Base-by-base conservation (phyloP, 2,888 invertebrate species). In the Dryocosmus kuriphilus region DNA sequence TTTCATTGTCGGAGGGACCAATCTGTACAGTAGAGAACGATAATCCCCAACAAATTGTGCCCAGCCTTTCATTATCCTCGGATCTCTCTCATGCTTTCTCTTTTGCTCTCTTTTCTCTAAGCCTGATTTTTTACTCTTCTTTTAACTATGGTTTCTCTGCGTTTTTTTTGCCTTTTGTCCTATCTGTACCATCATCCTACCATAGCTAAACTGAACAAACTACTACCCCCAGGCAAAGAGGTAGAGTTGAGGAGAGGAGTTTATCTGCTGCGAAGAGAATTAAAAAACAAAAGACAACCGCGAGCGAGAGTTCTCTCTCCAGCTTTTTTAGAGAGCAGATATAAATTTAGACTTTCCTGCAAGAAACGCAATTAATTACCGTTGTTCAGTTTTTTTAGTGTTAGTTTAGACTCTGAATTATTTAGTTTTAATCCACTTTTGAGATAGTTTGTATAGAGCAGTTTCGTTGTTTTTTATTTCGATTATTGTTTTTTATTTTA, bases 141-240 rank as follows among this genome's bases (percentile, higher is more conserved):
- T 41, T 16, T 16, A 41, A 5, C 41, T 16, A 41, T 41, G 41
- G 16, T 16, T 41, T 16, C 41, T 41, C 16, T 41, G 4, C 41
- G 16, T 41, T 5, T 41, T 41, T 16, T 41, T 38, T 41, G 0
- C 1, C 6, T 41, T 16, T 41, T 41, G 5, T 41, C 41, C 16
- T 16, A 41, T 41, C 41, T 41, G 16, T 1, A 41, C 16, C 6
- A 16, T 61, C 35, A 46, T 41, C 16, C 35, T 16, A 22, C 46
- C 46, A 41, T 19, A 62, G 41, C 24, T 46, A 65, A 76, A 76
- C 46, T 30, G 63, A 76, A 63, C 75, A 63, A 63, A 76, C 75
- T 76, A 30, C 62, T 46, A 24, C 9, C 65, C 67, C 16, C 27
- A 46, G 27, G 67, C 67, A 67, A n/a, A 3, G 46, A 46, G 41